phyloP scores from a whole-genome alignment of 2,888 invertebrate species.

The Cephalotes varians region DNA sequence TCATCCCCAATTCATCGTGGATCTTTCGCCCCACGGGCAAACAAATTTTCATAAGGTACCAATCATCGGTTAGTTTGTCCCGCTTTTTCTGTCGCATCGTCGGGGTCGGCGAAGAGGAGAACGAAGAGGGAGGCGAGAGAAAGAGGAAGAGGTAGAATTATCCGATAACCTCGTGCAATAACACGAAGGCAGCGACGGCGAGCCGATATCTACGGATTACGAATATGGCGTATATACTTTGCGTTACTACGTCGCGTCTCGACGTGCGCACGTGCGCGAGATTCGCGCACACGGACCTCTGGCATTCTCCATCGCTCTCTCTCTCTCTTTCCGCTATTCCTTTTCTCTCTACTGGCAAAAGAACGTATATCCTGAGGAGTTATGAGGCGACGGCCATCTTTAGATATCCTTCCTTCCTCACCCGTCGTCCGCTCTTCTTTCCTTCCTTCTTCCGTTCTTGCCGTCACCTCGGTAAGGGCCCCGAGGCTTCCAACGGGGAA shows the following conservation, averaged over 20 bases:
- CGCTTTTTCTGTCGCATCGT: constrained; percentile 13
- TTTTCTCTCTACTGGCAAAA: constrained; percentile 5
- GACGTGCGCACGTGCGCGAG: background rate
- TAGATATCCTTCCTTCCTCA: constrained; percentile 70
- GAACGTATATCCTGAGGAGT: constrained; percentile 68
- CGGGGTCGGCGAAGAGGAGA: background rate
- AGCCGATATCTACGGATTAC: constrained; percentile 73
- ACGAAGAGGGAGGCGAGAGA: background rate
- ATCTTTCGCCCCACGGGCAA: constrained; percentile 51
- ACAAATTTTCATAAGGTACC: constrained; percentile 69
- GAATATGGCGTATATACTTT: constrained; percentile 64
- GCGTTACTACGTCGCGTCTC: constrained; percentile 43
- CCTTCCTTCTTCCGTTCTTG: constrained; percentile 65
- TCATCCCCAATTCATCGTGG: constrained; percentile 35
- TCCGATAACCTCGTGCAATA: constrained; percentile 72
- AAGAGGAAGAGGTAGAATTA: constrained; percentile 46
- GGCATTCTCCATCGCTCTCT: background rate
- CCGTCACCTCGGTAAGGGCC: constrained; percentile 56
- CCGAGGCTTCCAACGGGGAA: constrained; percentile 67
- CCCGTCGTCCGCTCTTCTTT: constrained; percentile 24
- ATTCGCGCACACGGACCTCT: constrained; percentile 35
- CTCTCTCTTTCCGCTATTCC: background rate
- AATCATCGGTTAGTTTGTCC: constrained; percentile 66
- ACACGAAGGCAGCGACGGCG: constrained; percentile 69
- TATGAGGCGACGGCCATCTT: constrained; percentile 79